Conservation (phyloP, 2,888 invertebrate genomes). For the Thereva unica region DNA sequence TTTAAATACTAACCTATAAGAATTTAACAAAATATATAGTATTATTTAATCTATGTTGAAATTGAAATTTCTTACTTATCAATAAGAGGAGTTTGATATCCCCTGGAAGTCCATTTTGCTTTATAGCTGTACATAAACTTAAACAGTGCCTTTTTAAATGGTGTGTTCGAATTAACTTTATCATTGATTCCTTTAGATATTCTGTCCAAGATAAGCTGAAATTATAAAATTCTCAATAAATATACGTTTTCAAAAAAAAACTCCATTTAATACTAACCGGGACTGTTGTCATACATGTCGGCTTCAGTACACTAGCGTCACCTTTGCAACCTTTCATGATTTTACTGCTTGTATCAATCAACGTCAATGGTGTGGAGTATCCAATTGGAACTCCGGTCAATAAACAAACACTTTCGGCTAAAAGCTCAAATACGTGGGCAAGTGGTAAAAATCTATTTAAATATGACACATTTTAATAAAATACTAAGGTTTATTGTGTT, state of each 20-base stretch:
- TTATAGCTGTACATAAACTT: conserved; percentile 95
- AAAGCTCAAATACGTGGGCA: conserved; percentile 95
- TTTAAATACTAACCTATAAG: conserved; percentile 53
- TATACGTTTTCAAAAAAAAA: background rate
- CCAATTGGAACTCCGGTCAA: conserved; percentile 90
- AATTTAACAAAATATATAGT: conserved; percentile 6
- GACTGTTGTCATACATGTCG: conserved; percentile 95
- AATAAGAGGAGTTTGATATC: conserved; percentile 80
- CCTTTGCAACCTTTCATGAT: conserved; percentile 94
- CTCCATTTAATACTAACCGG: conserved; percentile 68
- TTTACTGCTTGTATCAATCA: conserved; percentile 91
- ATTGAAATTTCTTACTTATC: conserved; percentile 60
- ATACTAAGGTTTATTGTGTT: background rate
- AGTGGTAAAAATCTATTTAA: conserved; percentile 82
- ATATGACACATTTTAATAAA: background rate
- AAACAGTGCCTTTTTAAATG: conserved; percentile 82
- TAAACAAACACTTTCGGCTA: conserved; percentile 86
- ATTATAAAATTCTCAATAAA: conserved; percentile 17
- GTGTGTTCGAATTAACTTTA: conserved; percentile 82
- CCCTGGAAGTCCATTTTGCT: conserved; percentile 78
- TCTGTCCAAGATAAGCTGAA: conserved; percentile 91
- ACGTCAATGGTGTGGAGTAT: conserved; percentile 93
- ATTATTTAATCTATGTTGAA: conserved; percentile 1
- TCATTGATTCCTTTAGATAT: conserved; percentile 97
- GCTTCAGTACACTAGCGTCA: conserved; percentile 87